Base-by-base conservation (phyloP, 2,888 invertebrate genomes). In the Drosophila paranaensis region DNA sequence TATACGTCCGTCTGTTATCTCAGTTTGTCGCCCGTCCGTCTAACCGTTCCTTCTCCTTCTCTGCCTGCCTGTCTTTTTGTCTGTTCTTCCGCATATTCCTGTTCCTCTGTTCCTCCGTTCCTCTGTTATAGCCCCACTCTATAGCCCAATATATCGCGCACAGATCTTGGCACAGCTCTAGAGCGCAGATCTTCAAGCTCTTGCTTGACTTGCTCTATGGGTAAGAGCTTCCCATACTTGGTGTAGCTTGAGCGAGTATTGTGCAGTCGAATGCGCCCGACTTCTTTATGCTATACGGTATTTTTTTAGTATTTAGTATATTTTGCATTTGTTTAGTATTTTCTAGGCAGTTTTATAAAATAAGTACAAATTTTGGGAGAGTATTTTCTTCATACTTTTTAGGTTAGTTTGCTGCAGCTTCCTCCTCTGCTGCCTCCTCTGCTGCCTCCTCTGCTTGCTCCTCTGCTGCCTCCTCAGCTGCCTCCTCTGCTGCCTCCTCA, bases 321-420 rank as follows among this genome's bases (percentile, higher is more conserved):
- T 60, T 51, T 51, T 51, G 33, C 25, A 30, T 60, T 60, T 37
- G 13, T 48, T 63, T 25, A 48, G 65, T 43, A 39, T 65, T 70
- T 67, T 69, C 62, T 74, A 72, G 71, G 61, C 58, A 40, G 16
- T 20, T 71, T 74, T 79, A 86, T 73, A 83, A 78, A 83, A 74
- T 81, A 82, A 85, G 83, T 83, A 83, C 79, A 86, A 86, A 50
- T 65, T 55, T 33, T 33, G 6, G 39, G 48, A 30, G n/a, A 1
- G 5, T n/a, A 46, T 58, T 58, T 40, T 58, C 61, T 39, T 30
- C 50, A 51, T 48, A 27, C 43, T 61, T 64, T 64, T 46, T 40
- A 39, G 45, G 55, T 58, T 45, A 39, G 45, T 64, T 58, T 46
- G 33, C 33, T 33, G 33, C 33, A 33, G 33, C 33, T 33, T 2